Percentiles rank a stretch among this genome's conserved stretches.
These are phyloP conservation scores for Macroglossus sobrinus DNA, from an alignment of 2,113 vertebrate genomes.

Conservation along the genomic window DNA sequence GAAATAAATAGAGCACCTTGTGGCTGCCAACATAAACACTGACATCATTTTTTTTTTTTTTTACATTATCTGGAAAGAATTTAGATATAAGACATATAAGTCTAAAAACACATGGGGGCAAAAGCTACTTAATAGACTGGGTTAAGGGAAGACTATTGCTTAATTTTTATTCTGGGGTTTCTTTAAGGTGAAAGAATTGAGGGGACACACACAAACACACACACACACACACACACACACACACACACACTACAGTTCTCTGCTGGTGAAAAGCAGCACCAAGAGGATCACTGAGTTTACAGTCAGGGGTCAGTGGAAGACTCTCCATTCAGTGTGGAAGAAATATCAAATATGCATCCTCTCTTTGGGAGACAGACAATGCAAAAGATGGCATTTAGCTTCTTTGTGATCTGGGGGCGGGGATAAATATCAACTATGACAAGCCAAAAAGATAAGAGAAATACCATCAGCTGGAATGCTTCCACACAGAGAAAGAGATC, in stretches of 20 bases:
- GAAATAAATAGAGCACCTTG: conserved; percentile 85
- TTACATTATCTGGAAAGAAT: conserved; percentile 88
- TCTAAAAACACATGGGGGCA: conserved; percentile 79
- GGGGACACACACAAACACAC: neutral
- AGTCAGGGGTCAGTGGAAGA: conserved; percentile 47
- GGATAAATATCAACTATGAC: conserved; percentile 61
- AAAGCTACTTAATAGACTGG: conserved; percentile 76
- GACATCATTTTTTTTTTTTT: conserved; percentile 85
- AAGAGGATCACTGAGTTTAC: neutral
- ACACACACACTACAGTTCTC: neutral
- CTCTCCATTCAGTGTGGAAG: conserved; percentile 23
- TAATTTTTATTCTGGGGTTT: conserved; percentile 68
- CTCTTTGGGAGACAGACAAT: conserved; percentile 61
- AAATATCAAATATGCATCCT: conserved; percentile 70
- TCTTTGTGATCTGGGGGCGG: conserved; percentile 24
- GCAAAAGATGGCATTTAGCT: conserved; percentile 71
- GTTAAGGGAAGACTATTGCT: conserved; percentile 74
- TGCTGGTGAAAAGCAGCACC: neutral
- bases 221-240: neutral
- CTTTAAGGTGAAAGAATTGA: conserved; percentile 55
- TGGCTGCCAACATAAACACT: conserved; percentile 84
- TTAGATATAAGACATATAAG: conserved; percentile 83
- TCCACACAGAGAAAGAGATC: neutral
- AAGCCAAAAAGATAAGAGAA: conserved; percentile 69
- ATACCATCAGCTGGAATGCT: neutral